phyloP scores from a whole-genome alignment of 2,113 vertebrate genomes.

The Dipodomys ordii region DNA sequence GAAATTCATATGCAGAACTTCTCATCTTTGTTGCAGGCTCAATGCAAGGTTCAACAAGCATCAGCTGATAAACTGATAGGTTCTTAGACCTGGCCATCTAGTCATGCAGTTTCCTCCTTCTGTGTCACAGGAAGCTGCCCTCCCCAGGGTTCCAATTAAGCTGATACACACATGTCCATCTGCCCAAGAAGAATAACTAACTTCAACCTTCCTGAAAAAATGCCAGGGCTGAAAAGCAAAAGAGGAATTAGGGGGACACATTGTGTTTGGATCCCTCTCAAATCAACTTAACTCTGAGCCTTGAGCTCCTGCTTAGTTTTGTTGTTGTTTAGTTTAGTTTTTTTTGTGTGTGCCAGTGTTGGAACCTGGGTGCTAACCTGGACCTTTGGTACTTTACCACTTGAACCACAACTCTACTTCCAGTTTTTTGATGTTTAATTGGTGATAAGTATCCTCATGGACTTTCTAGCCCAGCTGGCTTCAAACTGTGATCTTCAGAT shows the following conservation, averaged over 20 bases:
- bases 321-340: no score
- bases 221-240: no score
- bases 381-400: no score
- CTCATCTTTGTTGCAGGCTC: neutral
- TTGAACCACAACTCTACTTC: no score
- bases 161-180: neutral
- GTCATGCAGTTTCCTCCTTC: fast-evolving
- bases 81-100: neutral
- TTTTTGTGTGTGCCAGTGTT: no score
- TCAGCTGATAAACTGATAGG: neutral
- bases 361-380: no score
- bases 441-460: no score
- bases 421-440: no score
- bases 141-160: neutral
- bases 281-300: neutral
- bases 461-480: no score
- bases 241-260: neutral
- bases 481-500: no score
- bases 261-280: neutral
- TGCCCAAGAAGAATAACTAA: neutral
- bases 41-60: neutral
- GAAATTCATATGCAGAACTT: neutral
- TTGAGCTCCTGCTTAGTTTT: no score
- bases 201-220: neutral
- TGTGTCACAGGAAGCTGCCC: neutral